Conservation (phyloP, 2,113 vertebrate species). For the Tricholaema leucomelas region DNA sequence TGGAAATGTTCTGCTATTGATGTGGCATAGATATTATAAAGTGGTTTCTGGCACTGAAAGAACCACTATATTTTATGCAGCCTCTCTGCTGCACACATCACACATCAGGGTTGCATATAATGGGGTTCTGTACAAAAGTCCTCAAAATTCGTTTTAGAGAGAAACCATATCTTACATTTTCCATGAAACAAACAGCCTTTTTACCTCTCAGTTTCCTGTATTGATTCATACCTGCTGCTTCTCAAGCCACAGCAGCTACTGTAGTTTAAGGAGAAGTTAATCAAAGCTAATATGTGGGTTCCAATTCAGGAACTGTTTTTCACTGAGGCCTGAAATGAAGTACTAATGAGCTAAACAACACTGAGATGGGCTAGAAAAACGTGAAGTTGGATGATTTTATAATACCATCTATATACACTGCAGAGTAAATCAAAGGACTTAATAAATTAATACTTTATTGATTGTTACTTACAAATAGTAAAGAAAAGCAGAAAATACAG, state of each 20-base stretch:
- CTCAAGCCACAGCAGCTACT: neutral
- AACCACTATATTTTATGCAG: neutral
- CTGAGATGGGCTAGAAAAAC: conserved; percentile 4
- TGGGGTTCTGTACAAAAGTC: neutral
- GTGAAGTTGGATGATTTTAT: neutral
- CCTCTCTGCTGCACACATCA: neutral
- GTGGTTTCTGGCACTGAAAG: neutral
- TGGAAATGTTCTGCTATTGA: neutral
- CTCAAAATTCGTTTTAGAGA: neutral
- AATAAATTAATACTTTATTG: conserved; percentile 69
- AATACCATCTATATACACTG: neutral
- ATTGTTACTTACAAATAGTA: neutral
- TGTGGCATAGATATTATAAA: neutral
- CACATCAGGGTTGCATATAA: neutral
- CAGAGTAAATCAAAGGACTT: conserved; percentile 56
- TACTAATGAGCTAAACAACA: conserved; percentile 59
- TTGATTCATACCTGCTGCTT: neutral
- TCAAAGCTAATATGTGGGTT: conserved; percentile 1
- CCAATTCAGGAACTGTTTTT: conserved; percentile 30
- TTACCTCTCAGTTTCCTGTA: neutral
- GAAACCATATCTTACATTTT: neutral
- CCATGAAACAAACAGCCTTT: neutral
- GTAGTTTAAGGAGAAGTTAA: conserved; percentile 11
- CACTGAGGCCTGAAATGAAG: conserved; percentile 32
- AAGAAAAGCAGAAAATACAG: neutral